Conservation (phyloP, 2,113 vertebrate genomes). For the Entomyzon cyanotis region DNA sequence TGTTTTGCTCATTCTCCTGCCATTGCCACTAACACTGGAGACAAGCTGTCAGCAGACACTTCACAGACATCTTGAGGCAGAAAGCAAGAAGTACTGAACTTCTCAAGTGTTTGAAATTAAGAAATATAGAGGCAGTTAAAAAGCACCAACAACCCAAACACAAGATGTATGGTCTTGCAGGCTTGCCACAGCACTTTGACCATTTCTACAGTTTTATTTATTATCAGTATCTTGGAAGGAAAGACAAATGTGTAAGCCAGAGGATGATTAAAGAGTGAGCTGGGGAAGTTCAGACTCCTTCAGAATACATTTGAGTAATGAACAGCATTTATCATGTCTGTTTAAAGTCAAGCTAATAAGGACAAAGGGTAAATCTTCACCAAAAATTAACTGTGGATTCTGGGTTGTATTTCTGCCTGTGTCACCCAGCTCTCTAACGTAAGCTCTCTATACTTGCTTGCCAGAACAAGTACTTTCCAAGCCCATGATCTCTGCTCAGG, state of each 20-base stretch:
- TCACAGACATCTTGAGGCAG: background rate
- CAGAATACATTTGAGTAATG: constrained; percentile 28
- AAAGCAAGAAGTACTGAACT: background rate
- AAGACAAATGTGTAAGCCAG: background rate
- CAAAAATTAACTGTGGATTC: background rate
- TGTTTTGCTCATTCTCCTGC: background rate
- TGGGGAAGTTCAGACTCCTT: background rate
- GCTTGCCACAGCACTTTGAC: background rate
- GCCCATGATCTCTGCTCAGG: background rate
- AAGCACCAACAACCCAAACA: background rate
- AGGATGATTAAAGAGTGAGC: constrained; percentile 30
- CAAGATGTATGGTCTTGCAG: background rate
- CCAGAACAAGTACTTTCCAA: background rate
- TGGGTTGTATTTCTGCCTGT: background rate
- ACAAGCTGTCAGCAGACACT: background rate
- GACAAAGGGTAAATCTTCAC: constrained; percentile 18
- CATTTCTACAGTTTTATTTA: constrained; percentile 10
- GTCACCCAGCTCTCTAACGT: background rate
- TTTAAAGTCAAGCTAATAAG: constrained; percentile 16
- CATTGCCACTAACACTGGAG: background rate
- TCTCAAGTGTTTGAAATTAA: background rate
- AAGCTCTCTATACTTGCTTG: background rate
- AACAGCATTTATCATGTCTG: background rate
- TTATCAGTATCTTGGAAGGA: background rate
- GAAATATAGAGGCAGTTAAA: background rate